Evolutionary conservation across 2,888 invertebrate species (phyloP), one percentile per base, ranked within the genome.

Genomic region (Platycheirus albimanus): DNA sequence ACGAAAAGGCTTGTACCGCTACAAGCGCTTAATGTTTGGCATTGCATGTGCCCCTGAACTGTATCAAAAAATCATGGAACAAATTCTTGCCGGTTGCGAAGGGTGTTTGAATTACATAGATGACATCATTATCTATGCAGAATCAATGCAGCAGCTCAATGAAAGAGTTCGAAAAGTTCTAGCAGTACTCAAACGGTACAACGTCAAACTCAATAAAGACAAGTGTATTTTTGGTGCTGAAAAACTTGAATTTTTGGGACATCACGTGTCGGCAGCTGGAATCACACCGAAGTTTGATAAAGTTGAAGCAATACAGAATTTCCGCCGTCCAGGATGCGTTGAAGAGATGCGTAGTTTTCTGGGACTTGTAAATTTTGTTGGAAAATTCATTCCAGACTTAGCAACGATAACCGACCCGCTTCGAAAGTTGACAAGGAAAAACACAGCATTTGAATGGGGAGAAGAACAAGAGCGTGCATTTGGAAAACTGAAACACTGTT

Each of bases 371-470:
- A 72, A 66, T 63, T 69, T 15, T 36, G 66, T 78, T 11, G 54
- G 51, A 5, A 71, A 63, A 30, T 76, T 67, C 41, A 70, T 76
- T n/a, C 69, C 45, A 24, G 49, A 70, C 41, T 15, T 75, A 19
- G 70, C 80, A 1, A 69, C 69, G 0, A 20, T 33, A 5, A 52
- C 64, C 1, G 75, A 69, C n/a, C 49, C 69, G 17, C 56, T 66
- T 15, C 17, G 80, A 4, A n/a, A 4, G n/a, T 45, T 67, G 10
- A 72, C 33, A 20, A 58, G 30, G 36, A 64, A 64, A 49, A 15
- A 11, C n/a, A 5, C 6, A 20, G 19, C 13, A 33, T 86, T 86
- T 77, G 58, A 66, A 19, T 89, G 88, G 87, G 67, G n/a, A 13
- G 13, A 33, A 5, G n/a, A 15, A 1, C 24, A n/a, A 54, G 30